These are phyloP conservation scores for Pangasius macronema DNA, from an alignment of 2,797 vertebrate species.

Conservation along the genomic window DNA sequence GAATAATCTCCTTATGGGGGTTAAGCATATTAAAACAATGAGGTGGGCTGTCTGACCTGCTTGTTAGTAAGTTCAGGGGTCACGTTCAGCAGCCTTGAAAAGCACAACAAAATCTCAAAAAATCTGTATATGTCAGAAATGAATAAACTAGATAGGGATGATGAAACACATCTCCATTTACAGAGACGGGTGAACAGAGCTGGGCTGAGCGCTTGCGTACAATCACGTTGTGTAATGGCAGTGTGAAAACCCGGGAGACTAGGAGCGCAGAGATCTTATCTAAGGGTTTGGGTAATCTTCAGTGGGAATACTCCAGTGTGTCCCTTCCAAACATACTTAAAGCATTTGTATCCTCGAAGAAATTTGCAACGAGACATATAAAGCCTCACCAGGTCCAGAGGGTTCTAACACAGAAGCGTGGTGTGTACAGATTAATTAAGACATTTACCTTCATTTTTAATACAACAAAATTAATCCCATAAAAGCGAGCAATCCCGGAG, in stretches of 20 bases:
- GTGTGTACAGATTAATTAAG: constrained; percentile 94
- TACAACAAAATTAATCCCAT: constrained; percentile 91
- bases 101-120: constrained; percentile 2
- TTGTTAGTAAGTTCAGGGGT: constrained; percentile 57
- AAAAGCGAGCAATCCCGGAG: constrained; percentile 89
- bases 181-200: not conserved
- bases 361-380: constrained; percentile 78
- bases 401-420: constrained; percentile 50
- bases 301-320: constrained; percentile 11
- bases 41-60: constrained; percentile 59
- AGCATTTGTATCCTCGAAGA: constrained; percentile 71
- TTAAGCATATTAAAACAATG: constrained; percentile 70
- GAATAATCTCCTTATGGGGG: constrained; percentile 69
- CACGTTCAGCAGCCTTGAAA: constrained; percentile 36
- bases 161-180: not conserved
- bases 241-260: constrained; percentile 23
- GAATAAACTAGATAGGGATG: not conserved
- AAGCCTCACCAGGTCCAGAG: constrained; percentile 63
- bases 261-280: constrained; percentile 12
- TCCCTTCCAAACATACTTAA: constrained; percentile 51
- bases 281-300: not conserved
- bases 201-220: constrained; percentile 13
- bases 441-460: constrained; percentile 93
- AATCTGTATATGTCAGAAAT: not conserved
- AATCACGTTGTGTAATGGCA: constrained; percentile 37